Evolutionary conservation across 2,888 invertebrate species (phyloP).

Genomic region (Zaprionus obscuricornis): DNA sequence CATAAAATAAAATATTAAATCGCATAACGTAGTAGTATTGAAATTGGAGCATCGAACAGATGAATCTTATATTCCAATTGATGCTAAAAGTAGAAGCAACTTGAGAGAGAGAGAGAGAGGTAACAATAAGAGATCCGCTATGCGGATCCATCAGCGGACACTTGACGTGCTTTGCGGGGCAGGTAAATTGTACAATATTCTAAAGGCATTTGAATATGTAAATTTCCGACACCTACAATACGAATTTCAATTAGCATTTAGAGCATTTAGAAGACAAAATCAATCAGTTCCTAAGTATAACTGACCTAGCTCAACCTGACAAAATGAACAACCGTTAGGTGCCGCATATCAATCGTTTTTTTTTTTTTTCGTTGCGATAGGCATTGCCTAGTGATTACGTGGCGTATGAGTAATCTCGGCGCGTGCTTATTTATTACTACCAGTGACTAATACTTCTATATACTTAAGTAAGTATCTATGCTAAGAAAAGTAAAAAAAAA

Average conservation of each 20-base stretch:
- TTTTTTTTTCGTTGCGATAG: constrained; percentile 24
- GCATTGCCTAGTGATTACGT: constrained; percentile 48
- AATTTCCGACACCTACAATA: constrained; percentile 13
- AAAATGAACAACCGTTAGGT: constrained; percentile 2
- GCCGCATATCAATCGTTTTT: neutral
- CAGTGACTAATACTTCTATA: constrained; percentile 39
- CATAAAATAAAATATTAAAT: constrained; percentile 47
- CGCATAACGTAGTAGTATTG: neutral
- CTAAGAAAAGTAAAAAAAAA: too few relatives aligned
- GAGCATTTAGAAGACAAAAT: too few relatives aligned
- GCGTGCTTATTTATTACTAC: constrained; percentile 17
- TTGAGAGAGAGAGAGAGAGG: too few relatives aligned
- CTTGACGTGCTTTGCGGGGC: constrained; percentile 22
- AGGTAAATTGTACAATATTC: constrained; percentile 31
- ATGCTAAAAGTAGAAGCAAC: too few relatives aligned
- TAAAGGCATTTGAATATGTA: constrained; percentile 43
- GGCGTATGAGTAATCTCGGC: constrained; percentile 64
- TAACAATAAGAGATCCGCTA: too few relatives aligned
- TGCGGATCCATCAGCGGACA: too few relatives aligned
- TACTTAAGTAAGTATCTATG: too few relatives aligned
- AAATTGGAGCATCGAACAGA: constrained; percentile 24
- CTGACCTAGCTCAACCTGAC: constrained; percentile 44
- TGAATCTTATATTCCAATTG: constrained; percentile 25
- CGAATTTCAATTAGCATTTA: too few relatives aligned
- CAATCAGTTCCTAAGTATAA: constrained; percentile 9